These are phyloP conservation scores for Yoshiicerus persimilis DNA, from an alignment of 1,140 invertebrate genomes.

Conservation along the genomic window DNA sequence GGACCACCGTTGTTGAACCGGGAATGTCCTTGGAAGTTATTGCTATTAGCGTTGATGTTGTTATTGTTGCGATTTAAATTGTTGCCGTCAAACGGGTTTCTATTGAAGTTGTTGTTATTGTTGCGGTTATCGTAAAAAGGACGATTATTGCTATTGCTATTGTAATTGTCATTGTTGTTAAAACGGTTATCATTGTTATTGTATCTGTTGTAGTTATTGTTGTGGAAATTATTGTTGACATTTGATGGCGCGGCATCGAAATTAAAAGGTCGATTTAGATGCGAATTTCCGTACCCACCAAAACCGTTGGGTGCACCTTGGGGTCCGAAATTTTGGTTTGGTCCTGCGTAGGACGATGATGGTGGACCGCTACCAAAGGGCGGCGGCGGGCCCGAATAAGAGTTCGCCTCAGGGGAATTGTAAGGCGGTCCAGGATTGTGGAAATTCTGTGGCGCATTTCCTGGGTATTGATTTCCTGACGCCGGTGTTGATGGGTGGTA, in stretches of 20 bases:
- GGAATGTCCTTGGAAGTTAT: background rate
- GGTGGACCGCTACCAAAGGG: background rate
- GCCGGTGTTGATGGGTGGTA: background rate
- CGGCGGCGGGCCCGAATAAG: conserved; percentile 24
- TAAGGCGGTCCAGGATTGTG: conserved; percentile 22
- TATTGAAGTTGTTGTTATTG: background rate
- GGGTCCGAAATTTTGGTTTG: background rate
- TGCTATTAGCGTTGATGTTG: background rate
- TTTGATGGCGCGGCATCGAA: background rate
- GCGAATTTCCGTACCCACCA: conserved; percentile 35
- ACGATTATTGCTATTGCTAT: background rate
- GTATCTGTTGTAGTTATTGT: conserved; percentile 5
- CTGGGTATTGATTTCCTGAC: background rate
- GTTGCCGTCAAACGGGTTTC: background rate
- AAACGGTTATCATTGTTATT: background rate
- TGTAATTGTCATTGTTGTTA: background rate
- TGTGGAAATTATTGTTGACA: background rate
- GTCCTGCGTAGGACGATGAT: background rate
- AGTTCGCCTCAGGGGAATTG: conserved; percentile 15
- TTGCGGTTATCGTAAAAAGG: background rate
- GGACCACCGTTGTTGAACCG: background rate
- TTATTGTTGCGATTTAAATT: background rate
- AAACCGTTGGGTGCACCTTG: conserved; percentile 19
- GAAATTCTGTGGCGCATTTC: background rate
- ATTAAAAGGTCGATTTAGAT: background rate